Base-by-base conservation (phyloP, 2,888 invertebrate species). In the Nowickia ferox region DNA sequence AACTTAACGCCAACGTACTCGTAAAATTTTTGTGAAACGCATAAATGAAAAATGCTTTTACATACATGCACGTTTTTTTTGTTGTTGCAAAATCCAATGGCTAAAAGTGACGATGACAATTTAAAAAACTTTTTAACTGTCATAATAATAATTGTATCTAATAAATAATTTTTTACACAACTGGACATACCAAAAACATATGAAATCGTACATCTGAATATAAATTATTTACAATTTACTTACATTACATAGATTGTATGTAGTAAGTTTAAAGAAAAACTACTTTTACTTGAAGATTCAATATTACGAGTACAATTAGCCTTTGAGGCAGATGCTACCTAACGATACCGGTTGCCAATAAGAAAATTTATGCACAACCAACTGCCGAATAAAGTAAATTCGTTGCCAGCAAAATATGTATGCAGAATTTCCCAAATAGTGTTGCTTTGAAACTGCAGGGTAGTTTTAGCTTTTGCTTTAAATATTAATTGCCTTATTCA, bases 201-300 rank as follows among this genome's bases (percentile, higher is more conserved):
- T 15, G 38, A 63, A 71, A 55, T 72, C 13, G 44, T 46, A 53
- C 17, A 9, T 30, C 9, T 17, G 1, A 15, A 44, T 42, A 30
- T 40, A 44, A 71, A 17, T 30, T 79, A 42, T 17, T 38, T 69
- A 51, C 40, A 38, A 66, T 17, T 13, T 17, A 57, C 8, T 5
- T 11, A 40, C 1, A 17, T 11, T n/a, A 66, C 38, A 44, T 44
- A 22, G 55, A n/a, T 46, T 44, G 11, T 68, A 38, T 53, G 17
- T 46, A 40, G 17, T 46, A 40, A 55, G 6, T 40, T 42, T 40
- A 75, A 53, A 66, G 17, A 77, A 77, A 81, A 81, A 79, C 82
- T 55, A 83, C 86, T 86, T 86, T 86, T 86, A 86, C 86, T 83
- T 42, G 51, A 86, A 71, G 66, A 74, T 81, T 48, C 65, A 77